Conservation (phyloP, 2,113 vertebrate species). For the Burhinus oedicnemus region DNA sequence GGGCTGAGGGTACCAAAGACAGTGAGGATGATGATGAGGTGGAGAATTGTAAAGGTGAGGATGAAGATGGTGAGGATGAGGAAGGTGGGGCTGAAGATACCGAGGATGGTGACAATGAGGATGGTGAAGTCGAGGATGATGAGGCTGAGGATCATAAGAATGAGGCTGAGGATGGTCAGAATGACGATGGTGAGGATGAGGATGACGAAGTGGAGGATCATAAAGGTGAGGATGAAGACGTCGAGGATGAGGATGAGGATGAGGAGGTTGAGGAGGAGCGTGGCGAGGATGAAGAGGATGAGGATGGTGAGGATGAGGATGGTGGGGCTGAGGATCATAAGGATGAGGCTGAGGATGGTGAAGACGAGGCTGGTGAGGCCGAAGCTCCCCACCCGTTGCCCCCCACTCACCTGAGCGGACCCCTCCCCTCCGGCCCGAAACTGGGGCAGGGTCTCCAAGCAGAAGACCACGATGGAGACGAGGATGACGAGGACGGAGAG, state of each 20-base stretch:
- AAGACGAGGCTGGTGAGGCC: not conserved
- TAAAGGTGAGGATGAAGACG: not conserved
- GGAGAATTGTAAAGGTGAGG: not conserved
- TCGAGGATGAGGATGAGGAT: too few relatives aligned
- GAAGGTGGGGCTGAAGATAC: too few relatives aligned
- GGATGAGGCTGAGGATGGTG: accelerated
- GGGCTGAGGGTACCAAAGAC: too few relatives aligned
- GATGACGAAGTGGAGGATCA: not conserved
- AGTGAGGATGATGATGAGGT: too few relatives aligned
- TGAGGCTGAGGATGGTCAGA: too few relatives aligned
- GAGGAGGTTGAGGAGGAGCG: not conserved
- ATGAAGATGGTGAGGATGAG: too few relatives aligned
- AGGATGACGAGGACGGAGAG: slow-evolving; percentile 93
- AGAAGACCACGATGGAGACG: slow-evolving; percentile 94
- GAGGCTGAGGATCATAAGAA: too few relatives aligned
- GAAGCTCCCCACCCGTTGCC: not conserved
- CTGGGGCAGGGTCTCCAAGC: slow-evolving; percentile 91
- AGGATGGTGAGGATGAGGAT: accelerated
- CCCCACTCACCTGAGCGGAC: not conserved
- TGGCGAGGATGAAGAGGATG: not conserved
- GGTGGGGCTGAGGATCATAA: too few relatives aligned
- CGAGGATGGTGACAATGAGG: too few relatives aligned
- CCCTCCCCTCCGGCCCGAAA: slow-evolving; percentile 79
- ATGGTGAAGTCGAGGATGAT: too few relatives aligned
- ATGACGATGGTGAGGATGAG: not conserved